Evolutionary conservation across 2,888 invertebrate species (phyloP).

Genomic region (Cheilosia soror): DNA sequence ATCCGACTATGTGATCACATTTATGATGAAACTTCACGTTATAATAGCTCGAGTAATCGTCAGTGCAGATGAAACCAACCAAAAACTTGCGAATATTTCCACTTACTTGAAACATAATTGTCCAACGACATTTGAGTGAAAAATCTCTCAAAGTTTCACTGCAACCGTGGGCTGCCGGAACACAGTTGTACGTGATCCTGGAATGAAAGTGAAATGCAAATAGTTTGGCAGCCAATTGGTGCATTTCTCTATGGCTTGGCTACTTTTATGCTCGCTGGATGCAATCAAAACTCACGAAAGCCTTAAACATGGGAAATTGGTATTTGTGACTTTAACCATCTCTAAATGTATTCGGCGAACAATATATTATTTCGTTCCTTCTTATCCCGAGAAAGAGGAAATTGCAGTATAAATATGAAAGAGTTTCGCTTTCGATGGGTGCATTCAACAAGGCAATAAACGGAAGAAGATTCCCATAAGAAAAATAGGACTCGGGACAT

Average conservation of each 20-base stretch:
- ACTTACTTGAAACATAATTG: not conserved
- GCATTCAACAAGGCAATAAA: conserved; percentile 4
- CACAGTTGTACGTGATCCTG: not conserved
- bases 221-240: no score
- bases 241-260: no score
- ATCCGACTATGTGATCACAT: no score
- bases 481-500: not conserved
- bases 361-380: not conserved
- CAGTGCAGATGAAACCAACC: not conserved
- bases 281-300: not conserved
- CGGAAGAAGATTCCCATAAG: not conserved
- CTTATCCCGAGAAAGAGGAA: not conserved
- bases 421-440: not conserved
- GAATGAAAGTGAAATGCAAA: not conserved
- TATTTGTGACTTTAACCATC: not conserved
- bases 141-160: not conserved
- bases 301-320: not conserved
- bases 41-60: no score
- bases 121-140: not conserved
- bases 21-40: no score
- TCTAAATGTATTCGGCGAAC: not conserved
- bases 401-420: not conserved
- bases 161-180: not conserved
- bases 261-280: not conserved
- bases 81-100: not conserved